These are phyloP conservation scores for Halocynthia roretzi DNA, from an alignment of 23 tunicate genomes.

Conservation along the genomic window DNA sequence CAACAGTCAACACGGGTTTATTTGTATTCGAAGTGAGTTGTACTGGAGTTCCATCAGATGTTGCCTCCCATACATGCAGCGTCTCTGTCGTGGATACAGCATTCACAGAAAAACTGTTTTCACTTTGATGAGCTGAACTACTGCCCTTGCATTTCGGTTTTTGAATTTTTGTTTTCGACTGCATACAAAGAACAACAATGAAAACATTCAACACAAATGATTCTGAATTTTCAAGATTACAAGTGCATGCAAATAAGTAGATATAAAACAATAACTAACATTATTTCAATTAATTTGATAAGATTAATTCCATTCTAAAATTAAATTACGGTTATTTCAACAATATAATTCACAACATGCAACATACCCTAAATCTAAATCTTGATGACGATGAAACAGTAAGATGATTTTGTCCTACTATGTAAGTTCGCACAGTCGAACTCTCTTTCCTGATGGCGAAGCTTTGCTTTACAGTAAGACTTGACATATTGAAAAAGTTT, in stretches of 20 bases:
- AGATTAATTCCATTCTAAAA: too few species aligned
- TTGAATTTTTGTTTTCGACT: neutral
- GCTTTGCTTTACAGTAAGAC: neutral
- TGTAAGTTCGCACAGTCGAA: slow-evolving; percentile 10
- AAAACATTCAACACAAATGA: neutral
- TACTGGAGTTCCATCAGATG: neutral
- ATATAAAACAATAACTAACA: too few species aligned
- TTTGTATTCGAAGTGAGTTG: neutral
- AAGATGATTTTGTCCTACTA: neutral
- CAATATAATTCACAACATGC: too few species aligned
- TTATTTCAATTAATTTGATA: too few species aligned
- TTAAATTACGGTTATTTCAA: too few species aligned
- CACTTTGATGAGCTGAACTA: too few species aligned
- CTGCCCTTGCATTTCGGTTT: slow-evolving; percentile 1
- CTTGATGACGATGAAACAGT: too few species aligned
- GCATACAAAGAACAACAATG: neutral
- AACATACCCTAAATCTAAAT: too few species aligned
- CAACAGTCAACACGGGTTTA: neutral
- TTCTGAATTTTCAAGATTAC: too few species aligned
- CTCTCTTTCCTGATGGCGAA: neutral
- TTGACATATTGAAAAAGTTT: neutral
- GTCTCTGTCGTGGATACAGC: neutral
- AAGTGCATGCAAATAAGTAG: too few species aligned
- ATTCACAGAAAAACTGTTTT: neutral
- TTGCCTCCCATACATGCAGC: slow-evolving; percentile 16